Conservation (phyloP, 2,113 vertebrate genomes). For the Chaetura pelagica region DNA sequence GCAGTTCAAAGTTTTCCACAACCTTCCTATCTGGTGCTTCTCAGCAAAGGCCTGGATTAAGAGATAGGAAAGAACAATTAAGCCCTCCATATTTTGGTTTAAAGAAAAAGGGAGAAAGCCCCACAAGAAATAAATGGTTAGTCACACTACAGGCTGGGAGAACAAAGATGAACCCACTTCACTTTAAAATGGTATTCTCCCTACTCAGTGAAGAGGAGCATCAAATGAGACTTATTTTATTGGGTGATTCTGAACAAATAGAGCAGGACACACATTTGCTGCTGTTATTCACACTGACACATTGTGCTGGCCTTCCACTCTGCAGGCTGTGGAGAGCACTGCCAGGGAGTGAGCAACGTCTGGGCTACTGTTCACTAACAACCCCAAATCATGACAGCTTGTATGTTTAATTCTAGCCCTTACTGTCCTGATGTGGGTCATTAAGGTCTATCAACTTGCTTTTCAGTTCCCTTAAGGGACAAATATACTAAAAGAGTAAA, state of each 20-base stretch:
- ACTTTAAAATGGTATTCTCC: neutral
- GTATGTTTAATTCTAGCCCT: constrained; percentile 67
- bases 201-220: neutral
- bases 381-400: constrained; percentile 60
- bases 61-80: constrained; percentile 42
- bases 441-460: neutral
- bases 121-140: constrained; percentile 31
- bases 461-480: constrained; percentile 11
- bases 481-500: neutral
- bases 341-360: neutral
- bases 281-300: neutral
- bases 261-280: neutral
- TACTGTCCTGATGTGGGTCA: constrained; percentile 62
- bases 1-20: constrained; percentile 19
- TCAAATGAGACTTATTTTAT: neutral
- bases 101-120: constrained; percentile 21
- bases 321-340: neutral
- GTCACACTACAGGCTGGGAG: constrained; percentile 26
- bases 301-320: neutral
- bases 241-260: neutral
- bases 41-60: constrained; percentile 22
- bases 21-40: constrained; percentile 25
- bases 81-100: constrained; percentile 39
- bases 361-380: neutral
- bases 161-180: constrained; percentile 41